phyloP scores from a whole-genome alignment of 2,113 vertebrate species.

The Ochotona princeps region DNA sequence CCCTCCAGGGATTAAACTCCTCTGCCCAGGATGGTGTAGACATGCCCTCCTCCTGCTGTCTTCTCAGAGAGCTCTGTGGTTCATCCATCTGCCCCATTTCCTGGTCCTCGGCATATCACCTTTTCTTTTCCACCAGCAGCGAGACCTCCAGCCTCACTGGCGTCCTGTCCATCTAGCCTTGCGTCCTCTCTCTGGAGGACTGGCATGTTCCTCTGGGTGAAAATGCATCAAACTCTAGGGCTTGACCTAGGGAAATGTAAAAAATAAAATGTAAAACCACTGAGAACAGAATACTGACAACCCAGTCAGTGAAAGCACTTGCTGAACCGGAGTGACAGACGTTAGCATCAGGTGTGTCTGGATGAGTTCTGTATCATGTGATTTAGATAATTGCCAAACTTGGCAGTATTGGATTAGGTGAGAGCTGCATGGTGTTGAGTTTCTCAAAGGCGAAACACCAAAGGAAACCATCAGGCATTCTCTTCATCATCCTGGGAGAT shows the following conservation, averaged over 20 bases:
- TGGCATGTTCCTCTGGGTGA: not conserved
- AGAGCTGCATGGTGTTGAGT: not conserved
- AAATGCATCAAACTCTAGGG: not conserved
- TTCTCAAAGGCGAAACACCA: not conserved
- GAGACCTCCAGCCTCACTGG: not conserved
- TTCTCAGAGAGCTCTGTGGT: not conserved
- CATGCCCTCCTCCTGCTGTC: not conserved
- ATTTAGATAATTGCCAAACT: not conserved
- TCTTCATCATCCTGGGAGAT: not conserved
- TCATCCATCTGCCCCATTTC: not conserved
- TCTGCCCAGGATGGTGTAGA: not conserved
- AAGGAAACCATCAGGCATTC: not conserved
- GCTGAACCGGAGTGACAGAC: not conserved
- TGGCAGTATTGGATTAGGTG: not conserved
- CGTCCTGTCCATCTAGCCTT: not conserved
- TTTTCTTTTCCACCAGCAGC: not conserved
- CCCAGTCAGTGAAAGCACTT: not conserved
- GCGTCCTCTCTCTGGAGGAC: not conserved
- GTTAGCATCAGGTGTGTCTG: not conserved
- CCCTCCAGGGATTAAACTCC: not conserved
- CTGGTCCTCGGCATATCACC: not conserved
- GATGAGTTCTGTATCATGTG: not conserved
- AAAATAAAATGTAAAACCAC: not conserved
- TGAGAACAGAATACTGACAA: constrained; percentile 25
- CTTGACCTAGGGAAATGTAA: not conserved